Evolutionary conservation across 37 sponge, comb jelly and placozoan genomes (phyloP).

Genomic region (Bolinopsis microptera): DNA sequence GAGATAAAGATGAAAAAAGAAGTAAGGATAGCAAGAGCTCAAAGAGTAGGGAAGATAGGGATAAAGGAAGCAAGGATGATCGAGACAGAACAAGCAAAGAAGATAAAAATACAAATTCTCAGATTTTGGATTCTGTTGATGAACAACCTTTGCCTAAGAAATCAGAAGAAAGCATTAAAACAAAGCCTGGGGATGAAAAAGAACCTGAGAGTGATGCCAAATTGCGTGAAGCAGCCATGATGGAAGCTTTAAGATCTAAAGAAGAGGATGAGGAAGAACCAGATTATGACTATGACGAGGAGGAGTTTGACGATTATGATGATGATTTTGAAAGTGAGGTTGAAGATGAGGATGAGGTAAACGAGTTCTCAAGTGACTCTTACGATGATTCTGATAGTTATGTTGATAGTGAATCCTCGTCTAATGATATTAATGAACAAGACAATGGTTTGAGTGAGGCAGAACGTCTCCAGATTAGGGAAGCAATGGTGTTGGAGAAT

Average conservation of each 20-base stretch:
- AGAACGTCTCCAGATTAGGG: background rate
- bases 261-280: conserved; percentile 7
- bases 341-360: background rate
- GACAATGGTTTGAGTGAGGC: conserved; percentile 28
- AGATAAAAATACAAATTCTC: background rate
- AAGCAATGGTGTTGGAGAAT: conserved; percentile 59
- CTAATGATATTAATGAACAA: background rate
- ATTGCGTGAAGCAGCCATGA: conserved; percentile 10
- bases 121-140: background rate
- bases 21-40: background rate
- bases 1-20: background rate
- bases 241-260: background rate
- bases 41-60: background rate
- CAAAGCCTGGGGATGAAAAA: no score
- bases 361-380: background rate
- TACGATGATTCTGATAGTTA: conserved; percentile 9
- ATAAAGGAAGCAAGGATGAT: background rate
- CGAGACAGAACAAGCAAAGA: background rate
- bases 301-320: conserved; percentile 61
- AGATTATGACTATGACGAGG: conserved; percentile 54
- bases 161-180: background rate
- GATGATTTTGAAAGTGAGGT: conserved; percentile 52
- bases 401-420: background rate
- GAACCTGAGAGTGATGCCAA: conserved; percentile 1
- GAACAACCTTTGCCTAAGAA: background rate